Percentiles rank a stretch among this genome's conserved stretches.
These are phyloP conservation scores for Tyto alba DNA, from an alignment of 2,113 vertebrate genomes.

Conservation along the genomic window DNA sequence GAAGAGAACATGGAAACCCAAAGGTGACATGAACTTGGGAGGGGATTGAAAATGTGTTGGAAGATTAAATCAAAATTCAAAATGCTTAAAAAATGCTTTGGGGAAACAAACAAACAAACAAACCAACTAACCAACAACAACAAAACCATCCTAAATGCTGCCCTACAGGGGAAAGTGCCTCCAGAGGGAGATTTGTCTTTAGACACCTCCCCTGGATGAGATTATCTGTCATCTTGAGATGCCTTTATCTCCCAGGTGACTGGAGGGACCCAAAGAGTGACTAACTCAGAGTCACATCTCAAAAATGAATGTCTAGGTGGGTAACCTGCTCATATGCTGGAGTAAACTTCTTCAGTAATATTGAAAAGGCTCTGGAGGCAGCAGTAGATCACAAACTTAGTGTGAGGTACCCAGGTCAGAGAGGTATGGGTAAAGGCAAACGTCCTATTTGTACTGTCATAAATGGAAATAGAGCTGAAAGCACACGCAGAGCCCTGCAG, in stretches of 20 bases:
- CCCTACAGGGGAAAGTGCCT: not conserved
- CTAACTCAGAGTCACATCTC: not conserved
- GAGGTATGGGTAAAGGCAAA: not conserved
- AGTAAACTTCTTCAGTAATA: not conserved
- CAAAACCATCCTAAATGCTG: not conserved
- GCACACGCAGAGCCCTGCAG: not conserved
- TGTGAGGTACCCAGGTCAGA: not conserved
- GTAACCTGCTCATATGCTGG: not conserved
- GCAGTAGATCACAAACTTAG: not conserved
- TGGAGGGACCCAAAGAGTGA: not conserved
- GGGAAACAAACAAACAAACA: rapidly evolving
- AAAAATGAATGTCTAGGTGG: not conserved
- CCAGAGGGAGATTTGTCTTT: not conserved
- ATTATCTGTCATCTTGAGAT: not conserved
- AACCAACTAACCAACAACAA: not conserved
- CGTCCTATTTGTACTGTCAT: too few species aligned
- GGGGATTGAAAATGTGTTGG: not conserved
- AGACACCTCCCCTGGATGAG: not conserved
- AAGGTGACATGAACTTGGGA: not conserved
- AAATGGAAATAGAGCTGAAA: not conserved
- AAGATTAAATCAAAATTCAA: not conserved
- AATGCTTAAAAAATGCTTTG: not conserved
- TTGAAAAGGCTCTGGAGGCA: not conserved
- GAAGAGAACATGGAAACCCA: not conserved
- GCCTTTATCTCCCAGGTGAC: not conserved